Evolutionary conservation across 2,888 invertebrate species (phyloP), one percentile per base, ranked within the genome.

Genomic region (Anthophora plumipes): DNA sequence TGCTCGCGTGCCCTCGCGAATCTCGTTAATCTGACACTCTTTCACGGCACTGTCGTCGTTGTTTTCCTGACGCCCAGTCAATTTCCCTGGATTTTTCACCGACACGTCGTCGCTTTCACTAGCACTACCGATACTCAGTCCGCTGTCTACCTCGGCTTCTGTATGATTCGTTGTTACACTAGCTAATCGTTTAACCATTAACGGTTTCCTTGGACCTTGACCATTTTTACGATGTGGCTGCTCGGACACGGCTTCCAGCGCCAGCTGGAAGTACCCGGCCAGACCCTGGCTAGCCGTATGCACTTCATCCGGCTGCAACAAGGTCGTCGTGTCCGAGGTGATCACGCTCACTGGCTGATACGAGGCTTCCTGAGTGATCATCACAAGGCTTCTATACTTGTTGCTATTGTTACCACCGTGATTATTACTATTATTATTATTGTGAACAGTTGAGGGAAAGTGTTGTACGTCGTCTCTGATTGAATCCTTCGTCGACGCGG

Each of bases 301-400:
- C 84, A 95, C 94, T 74, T 92, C 92, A 78, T 92, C 91, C 75
- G 92, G 91, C 72, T 94, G 95, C 93, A 96, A 95, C 89, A 96
- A 94, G 91, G 95, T 96, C 91, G 96, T 96, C 91, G 96, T 96
- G 92, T 96, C 96, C 90, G 95, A 95, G 91, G 96, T 96, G 93
- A 96, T 95, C 88, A 97, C 96, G 94, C 96, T 96, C 91, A 97
- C 96, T 93, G 94, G 94, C 84, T 94, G 94, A 88, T 93, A 94
- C 93, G 95, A 89, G 76, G 93, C 93, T 94, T 96, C 91, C 94
- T 97, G 97, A 91, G 97, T 97, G 94, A 97, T 97, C 97, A 97
- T 97, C 94, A 97, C 97, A 95, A 97, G 96, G 95, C 97, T 97
- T 91, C 97, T 97, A 94, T 97, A 97, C 93, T 96, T 88, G 66